Base-by-base conservation (phyloP, 2,113 vertebrate genomes). In the Thinocorus orbignyianus region DNA sequence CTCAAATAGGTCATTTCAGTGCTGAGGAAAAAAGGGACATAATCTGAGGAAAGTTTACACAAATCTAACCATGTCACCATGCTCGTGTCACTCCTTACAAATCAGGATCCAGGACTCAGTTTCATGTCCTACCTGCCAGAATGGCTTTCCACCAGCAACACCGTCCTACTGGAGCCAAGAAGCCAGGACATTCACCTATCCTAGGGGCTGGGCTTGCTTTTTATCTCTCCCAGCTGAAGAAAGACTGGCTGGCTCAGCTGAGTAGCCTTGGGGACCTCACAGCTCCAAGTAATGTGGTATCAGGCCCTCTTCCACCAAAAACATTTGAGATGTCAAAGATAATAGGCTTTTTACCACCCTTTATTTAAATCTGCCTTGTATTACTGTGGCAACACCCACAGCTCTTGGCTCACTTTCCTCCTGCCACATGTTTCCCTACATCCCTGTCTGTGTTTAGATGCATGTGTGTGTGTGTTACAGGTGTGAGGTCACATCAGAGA, bases 391-490 rank as follows among this genome's bases (percentile, higher is more conserved):
- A 49, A 11, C 44, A 57, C 2, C 22, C 31, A 35, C 31, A 58
- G 22, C 20, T 78, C 28, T 31, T 33, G 17, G 8, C 30, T 84
- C 31, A 2, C 28, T 44, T 74, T 48, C 35, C 5, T 86, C 30
- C 48, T 48, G 54, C 24, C 15, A 18, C 35, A 11, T 0, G 0
- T 2, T 6, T 1, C 9, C 15, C 13, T 37, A 7, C 3, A 22
- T 33, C 64, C 35, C 30, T 7, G 0, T 3, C 7, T 13, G 13
- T 25, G 20, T 11, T 20, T 13, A 10, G 22, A 49, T 5, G 24
- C 11, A 1, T 5, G 30, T 11, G 33, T 7, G 33, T 7, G 15
- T 26, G 23, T 26, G 58, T 31, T 72, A 13, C 26, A 42, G 25
- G 37, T 23, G 33, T 28, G 39, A 4, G 2, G 17, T 30, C 30